phyloP scores from a whole-genome alignment of 2,888 invertebrate species.

The Glaucopsyche alexis region DNA sequence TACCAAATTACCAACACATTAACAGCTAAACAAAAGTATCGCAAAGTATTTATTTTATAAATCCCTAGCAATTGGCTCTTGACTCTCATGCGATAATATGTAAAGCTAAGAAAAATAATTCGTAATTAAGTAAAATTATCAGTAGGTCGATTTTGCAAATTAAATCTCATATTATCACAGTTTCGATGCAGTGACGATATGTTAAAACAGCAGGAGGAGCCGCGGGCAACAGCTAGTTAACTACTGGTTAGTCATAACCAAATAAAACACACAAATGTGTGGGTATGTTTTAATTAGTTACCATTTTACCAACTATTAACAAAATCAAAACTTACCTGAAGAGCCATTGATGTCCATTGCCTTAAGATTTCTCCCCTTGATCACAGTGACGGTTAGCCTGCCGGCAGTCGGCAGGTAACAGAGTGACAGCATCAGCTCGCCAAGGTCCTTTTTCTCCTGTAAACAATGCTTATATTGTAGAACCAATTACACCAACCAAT shows the following conservation, averaged over 20 bases:
- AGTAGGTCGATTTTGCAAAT: too few species aligned
- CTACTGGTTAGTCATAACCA: too few species aligned
- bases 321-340: constrained; percentile 82
- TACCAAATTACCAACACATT: too few species aligned
- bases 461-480: not conserved
- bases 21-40: not conserved
- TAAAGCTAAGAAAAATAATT: not conserved
- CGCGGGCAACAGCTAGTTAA: too few species aligned
- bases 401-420: constrained; percentile 96
- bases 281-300: not conserved
- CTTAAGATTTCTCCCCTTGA: constrained; percentile 94
- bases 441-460: constrained; percentile 91
- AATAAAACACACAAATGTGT: too few species aligned
- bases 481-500: not conserved
- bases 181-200: too few species aligned
- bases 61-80: not conserved
- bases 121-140: too few species aligned
- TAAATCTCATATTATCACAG: too few species aligned
- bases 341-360: constrained; percentile 97
- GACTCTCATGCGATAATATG: not conserved
- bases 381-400: constrained; percentile 92
- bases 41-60: not conserved
- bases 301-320: not conserved
- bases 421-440: constrained; percentile 94
- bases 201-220: too few species aligned